phyloP scores from a whole-genome alignment of 2,797 vertebrate genomes.

The Phrynocephalus guinanensis region DNA sequence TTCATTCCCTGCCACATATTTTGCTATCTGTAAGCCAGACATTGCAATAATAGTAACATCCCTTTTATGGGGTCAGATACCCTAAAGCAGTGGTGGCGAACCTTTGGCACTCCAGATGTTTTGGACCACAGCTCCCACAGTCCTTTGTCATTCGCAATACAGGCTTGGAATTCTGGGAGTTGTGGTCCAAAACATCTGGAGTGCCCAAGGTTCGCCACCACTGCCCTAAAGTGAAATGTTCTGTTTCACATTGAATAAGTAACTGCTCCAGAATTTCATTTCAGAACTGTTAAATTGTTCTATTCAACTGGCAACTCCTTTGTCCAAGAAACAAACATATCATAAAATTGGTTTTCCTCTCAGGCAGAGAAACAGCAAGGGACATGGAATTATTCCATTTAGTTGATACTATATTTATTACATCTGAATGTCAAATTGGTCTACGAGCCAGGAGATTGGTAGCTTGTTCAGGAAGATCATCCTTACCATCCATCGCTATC shows the following conservation, averaged over 20 bases:
- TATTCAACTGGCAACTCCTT: neutral
- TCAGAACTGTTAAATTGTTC: neutral
- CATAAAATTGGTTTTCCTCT: neutral
- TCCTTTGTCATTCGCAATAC: too few species aligned
- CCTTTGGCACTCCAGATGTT: too few species aligned
- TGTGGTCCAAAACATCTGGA: too few species aligned
- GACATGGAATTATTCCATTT: neutral
- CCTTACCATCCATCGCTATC: conserved; percentile 97
- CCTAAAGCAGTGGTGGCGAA: neutral
- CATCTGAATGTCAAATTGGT: neutral
- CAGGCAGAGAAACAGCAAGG: neutral
- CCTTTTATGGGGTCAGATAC: neutral
- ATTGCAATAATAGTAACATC: neutral
- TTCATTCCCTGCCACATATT: neutral
- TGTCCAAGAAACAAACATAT: neutral
- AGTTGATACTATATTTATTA: neutral
- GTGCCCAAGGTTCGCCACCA: too few species aligned
- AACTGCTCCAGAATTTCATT: neutral
- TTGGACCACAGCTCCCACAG: too few species aligned
- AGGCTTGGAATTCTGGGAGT: too few species aligned
- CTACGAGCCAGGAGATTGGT: neutral
- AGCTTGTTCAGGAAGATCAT: neutral
- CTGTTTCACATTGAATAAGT: neutral
- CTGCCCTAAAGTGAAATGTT: neutral
- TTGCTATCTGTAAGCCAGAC: neutral